A percentile compares a stretch with the other conserved stretches of the same genome.
These are phyloP conservation scores for Sepiola atlantica DNA, from an alignment of 2,888 invertebrate species.

Conservation along the genomic window DNA sequence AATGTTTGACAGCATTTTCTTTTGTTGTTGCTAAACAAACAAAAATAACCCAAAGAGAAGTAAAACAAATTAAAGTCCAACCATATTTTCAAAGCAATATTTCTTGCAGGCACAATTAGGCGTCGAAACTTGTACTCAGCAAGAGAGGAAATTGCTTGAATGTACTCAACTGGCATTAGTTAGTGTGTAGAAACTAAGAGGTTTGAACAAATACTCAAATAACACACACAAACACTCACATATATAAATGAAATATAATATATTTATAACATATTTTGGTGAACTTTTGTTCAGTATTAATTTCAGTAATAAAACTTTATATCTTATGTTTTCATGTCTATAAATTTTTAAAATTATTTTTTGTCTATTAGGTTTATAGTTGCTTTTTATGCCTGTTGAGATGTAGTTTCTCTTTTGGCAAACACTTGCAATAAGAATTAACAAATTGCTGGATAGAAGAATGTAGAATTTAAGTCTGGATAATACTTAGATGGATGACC, in stretches of 20 bases:
- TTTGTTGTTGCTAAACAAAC: neutral
- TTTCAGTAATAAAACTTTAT: no score
- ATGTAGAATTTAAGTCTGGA: no score
- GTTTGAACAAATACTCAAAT: neutral
- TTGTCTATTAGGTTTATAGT: no score
- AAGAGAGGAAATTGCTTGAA: neutral
- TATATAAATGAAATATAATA: neutral
- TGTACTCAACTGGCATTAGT: neutral
- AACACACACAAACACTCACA: neutral
- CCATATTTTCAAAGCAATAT: neutral
- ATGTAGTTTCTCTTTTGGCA: no score
- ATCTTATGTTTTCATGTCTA: no score
- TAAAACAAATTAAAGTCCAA: neutral
- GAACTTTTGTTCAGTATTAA: no score
- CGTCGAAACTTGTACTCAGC: neutral
- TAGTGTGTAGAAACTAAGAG: neutral
- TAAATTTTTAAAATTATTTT: no score
- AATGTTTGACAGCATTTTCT: neutral
- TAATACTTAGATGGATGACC: no score
- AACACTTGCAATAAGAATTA: no score
- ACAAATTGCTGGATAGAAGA: no score
- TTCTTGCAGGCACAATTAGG: neutral
- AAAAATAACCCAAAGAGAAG: neutral
- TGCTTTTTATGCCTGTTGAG: no score
- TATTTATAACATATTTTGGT: no score